These are phyloP conservation scores for Latheticus oryzae DNA, from an alignment of 2,888 invertebrate species.

Conservation along the genomic window DNA sequence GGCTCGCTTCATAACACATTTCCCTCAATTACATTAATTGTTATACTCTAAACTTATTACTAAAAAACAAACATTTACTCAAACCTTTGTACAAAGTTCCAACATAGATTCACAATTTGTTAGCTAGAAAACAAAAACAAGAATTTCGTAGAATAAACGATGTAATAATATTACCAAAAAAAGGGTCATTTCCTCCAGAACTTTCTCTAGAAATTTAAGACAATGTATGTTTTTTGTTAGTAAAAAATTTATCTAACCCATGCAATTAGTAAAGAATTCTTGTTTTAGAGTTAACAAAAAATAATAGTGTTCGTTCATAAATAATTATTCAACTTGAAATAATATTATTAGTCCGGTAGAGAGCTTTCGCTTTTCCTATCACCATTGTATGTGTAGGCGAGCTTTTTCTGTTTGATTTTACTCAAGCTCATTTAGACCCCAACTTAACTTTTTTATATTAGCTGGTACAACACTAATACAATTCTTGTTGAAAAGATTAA, in stretches of 20 bases:
- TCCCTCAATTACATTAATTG: too few species aligned
- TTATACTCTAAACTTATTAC: too few species aligned
- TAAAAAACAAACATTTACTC: too few species aligned
- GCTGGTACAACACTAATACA: slow-evolving; percentile 12
- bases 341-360: slow-evolving; percentile 7
- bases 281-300: slow-evolving; percentile 1
- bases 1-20: too few species aligned
- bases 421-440: slow-evolving; percentile 24
- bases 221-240: not conserved
- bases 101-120: too few species aligned
- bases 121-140: not conserved
- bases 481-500: slow-evolving; percentile 29
- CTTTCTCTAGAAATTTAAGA: slow-evolving; percentile 6
- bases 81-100: too few species aligned
- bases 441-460: slow-evolving; percentile 19
- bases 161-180: slow-evolving; percentile 10
- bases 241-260: too few species aligned
- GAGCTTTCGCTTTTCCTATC: slow-evolving; percentile 15
- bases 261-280: slow-evolving; percentile 23
- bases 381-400: not conserved
- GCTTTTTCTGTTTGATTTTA: slow-evolving; percentile 21
- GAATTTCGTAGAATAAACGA: slow-evolving; percentile 8
- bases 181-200: slow-evolving; percentile 2
- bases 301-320: slow-evolving; percentile 9
- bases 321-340: slow-evolving; percentile 12